These are phyloP conservation scores for Phylloscopus collybita DNA, from an alignment of 2,797 vertebrate species.

Conservation along the genomic window DNA sequence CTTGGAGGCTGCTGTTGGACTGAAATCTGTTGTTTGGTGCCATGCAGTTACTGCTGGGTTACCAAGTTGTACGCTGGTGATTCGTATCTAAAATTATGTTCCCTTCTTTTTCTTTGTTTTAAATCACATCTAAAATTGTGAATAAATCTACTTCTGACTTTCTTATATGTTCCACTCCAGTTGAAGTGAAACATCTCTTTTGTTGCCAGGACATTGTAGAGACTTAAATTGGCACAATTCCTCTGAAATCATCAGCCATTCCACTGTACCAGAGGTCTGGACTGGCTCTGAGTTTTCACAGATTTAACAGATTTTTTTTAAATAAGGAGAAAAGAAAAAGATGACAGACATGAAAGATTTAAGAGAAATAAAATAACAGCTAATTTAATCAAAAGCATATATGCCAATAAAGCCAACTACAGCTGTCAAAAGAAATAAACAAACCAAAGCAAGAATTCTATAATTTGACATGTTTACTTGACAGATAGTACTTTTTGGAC, in stretches of 20 bases:
- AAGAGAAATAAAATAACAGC: conserved; percentile 31
- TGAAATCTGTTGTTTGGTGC: conserved; percentile 14
- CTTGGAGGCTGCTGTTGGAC: background rate
- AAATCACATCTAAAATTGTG: conserved; percentile 39
- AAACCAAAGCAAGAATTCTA: conserved; percentile 26
- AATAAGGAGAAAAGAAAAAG: background rate
- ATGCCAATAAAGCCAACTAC: conserved; percentile 13
- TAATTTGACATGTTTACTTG: conserved; percentile 25
- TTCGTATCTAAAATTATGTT: conserved; percentile 67
- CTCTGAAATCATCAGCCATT: conserved; percentile 15
- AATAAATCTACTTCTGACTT: conserved; percentile 30
- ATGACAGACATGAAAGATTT: background rate
- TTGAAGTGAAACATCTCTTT: conserved; percentile 29
- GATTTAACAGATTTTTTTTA: conserved; percentile 22
- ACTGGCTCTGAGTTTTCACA: background rate
- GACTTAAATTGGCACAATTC: background rate
- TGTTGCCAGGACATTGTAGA: conserved; percentile 28
- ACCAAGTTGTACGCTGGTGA: conserved; percentile 43
- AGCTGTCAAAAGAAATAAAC: conserved; percentile 40
- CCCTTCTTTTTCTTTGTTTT: conserved; percentile 38
- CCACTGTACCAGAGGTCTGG: conserved; percentile 11
- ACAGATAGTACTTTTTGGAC: conserved; percentile 7
- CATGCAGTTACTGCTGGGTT: conserved; percentile 30
- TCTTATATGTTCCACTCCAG: conserved; percentile 42
- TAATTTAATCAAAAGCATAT: conserved; percentile 17